These are phyloP conservation scores for Vulpes vulpes DNA, from an alignment of 2,113 vertebrate genomes.

Conservation along the genomic window DNA sequence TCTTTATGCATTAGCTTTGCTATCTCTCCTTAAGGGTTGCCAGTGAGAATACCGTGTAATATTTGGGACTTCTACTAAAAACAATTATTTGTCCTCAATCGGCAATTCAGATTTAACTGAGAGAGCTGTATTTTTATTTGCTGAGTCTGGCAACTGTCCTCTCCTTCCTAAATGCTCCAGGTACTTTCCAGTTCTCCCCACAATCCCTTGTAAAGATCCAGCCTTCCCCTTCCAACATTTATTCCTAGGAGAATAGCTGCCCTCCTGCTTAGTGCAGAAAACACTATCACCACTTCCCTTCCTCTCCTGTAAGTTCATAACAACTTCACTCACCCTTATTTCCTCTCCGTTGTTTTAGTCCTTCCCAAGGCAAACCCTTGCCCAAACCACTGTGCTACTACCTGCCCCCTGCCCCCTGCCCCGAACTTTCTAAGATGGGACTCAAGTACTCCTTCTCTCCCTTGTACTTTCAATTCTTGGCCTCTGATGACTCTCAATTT, in stretches of 20 bases:
- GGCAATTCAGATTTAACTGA: neutral
- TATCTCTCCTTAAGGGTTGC: neutral
- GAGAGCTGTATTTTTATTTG: neutral
- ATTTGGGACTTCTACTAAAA: neutral
- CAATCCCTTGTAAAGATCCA: neutral
- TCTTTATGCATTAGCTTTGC: neutral
- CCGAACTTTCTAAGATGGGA: neutral
- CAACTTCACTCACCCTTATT: neutral
- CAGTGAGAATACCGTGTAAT: neutral
- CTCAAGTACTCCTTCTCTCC: neutral
- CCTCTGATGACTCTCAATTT: neutral
- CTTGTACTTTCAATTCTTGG: neutral
- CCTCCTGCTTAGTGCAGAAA: neutral
- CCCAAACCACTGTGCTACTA: neutral
- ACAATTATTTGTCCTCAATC: neutral
- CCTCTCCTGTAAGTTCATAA: neutral
- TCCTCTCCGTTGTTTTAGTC: neutral
- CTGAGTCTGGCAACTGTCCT: neutral
- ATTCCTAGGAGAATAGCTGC: neutral
- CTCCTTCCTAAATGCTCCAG: neutral
- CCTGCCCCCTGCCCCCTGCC: too few relatives aligned
- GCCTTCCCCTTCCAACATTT: neutral
- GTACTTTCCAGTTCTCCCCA: neutral
- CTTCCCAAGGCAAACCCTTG: neutral
- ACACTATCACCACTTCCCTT: neutral